Base-by-base conservation (phyloP, 2,797 vertebrate species). In the Lophius americanus region DNA sequence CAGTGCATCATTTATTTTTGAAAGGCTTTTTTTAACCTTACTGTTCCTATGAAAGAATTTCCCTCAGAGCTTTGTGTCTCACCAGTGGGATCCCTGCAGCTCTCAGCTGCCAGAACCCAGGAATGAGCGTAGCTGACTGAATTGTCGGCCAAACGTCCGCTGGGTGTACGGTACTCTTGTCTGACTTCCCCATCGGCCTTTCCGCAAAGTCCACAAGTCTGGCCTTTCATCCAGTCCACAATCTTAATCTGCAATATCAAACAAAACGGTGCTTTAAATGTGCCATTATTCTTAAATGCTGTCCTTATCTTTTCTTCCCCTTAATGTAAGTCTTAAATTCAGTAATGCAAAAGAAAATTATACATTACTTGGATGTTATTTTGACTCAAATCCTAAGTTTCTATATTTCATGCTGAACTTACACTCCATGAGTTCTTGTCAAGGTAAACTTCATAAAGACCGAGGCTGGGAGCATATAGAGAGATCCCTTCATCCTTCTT, bases 181-280 rank as follows among this genome's bases (percentile, higher is more conserved):
- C 82, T 88, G 46, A 81, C 51, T 83, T 96, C 94, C 37, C 93
- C 94, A 11, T 96, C 92, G 2, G 90, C 93, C 50, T 81, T 94
- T 86, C 94, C 95, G 84, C 95, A 95, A 42, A 96, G 73, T 59
- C 94, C 95, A 73, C 93, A 94, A 0, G 91, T 95, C 88, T 95
- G 83, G 62, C 94, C 95, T 83, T 75, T 88, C 95, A 96, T 95
- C 93, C 92, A 93, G 78, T 95, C 90, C n/a, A 86, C 81, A 82
- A 95, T 72, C 83, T 89, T 70, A 70, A 95, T 78, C 95, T 93
- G 50, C 36, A 57, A 37, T 41, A 44, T 44, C 43, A 53, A 49
- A 39, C 43, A 44, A 44, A 44, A 4, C 43, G 5, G 10, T 44
- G 43, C 9, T 11, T 10, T 11, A 12, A 44, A 12, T 11, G 43